Percentiles rank a stretch among this genome's conserved stretches.
These are phyloP conservation scores for Danio albolineatus DNA, from an alignment of 2,797 vertebrate species.

Conservation along the genomic window DNA sequence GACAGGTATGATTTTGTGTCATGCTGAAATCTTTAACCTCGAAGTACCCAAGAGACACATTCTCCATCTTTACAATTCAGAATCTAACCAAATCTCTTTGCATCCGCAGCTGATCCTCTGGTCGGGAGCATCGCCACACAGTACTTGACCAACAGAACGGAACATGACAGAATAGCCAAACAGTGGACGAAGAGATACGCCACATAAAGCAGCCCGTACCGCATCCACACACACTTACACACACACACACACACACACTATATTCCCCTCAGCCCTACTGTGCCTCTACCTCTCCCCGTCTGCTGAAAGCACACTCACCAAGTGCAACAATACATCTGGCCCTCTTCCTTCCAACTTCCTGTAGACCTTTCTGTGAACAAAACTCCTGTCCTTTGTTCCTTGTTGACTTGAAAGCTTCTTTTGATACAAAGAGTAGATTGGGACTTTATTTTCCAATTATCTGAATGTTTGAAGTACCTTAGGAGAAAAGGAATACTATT, in stretches of 20 bases:
- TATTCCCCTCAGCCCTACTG: conserved; percentile 62
- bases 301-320: conserved; percentile 97
- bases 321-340: conserved; percentile 87
- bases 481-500: conserved; percentile 82
- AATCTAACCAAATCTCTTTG: background rate
- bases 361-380: conserved; percentile 89
- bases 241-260: conserved; percentile 29
- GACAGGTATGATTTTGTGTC: too few relatives aligned
- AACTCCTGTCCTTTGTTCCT: conserved; percentile 79
- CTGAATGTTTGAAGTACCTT: conserved; percentile 93
- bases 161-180: conserved; percentile 98
- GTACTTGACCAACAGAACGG: conserved; percentile 99
- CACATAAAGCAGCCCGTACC: conserved; percentile 87
- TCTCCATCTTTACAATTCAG: too few relatives aligned
- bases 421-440: conserved; percentile 89
- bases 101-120: conserved; percentile 89
- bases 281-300: conserved; percentile 78
- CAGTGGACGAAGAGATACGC: conserved; percentile 99
- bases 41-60: too few relatives aligned
- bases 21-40: too few relatives aligned
- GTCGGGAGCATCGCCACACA: conserved; percentile 98
- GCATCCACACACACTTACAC: too few relatives aligned
- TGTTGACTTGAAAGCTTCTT: conserved; percentile 94
- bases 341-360: conserved; percentile 77
- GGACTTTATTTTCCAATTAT: conserved; percentile 94